phyloP scores from a whole-genome alignment of 2,797 vertebrate species.

The Cyprinella venusta region DNA sequence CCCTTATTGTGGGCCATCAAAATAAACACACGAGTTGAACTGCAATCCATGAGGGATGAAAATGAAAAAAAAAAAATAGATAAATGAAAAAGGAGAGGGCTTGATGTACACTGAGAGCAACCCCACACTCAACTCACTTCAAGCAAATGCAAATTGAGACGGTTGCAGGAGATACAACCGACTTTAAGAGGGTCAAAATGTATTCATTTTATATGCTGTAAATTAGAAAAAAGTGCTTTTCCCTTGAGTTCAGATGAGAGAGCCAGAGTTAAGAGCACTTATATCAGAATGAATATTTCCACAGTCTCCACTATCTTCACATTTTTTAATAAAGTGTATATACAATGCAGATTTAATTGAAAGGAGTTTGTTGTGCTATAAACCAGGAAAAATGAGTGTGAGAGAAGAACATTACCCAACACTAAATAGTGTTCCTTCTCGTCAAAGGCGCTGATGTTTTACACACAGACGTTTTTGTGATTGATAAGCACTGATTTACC shows the following conservation, averaged over 20 bases:
- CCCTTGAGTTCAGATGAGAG: constrained; percentile 29
- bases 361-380: neutral
- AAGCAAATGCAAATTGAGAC: constrained; percentile 70
- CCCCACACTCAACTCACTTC: constrained; percentile 66
- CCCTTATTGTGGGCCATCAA: constrained; percentile 33
- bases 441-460: constrained; percentile 22
- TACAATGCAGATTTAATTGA: neutral
- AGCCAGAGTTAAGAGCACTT: constrained; percentile 34
- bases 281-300: constrained; percentile 46
- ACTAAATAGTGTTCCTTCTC: neutral
- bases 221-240: constrained; percentile 36
- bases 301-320: constrained; percentile 5
- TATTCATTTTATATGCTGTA: constrained; percentile 37
- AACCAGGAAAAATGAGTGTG: neutral
- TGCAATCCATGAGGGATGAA: constrained; percentile 41
- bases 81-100: constrained; percentile 46
- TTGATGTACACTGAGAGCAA: constrained; percentile 67
- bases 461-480: constrained; percentile 63
- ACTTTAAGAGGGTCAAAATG: constrained; percentile 45
- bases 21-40: constrained; percentile 46
- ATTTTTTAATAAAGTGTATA: neutral
- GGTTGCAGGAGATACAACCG: constrained; percentile 53
- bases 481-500: constrained; percentile 79
- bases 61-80: constrained; percentile 40
- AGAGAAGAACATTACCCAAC: constrained; percentile 1